Percentiles rank a stretch among this genome's conserved stretches.
These are phyloP conservation scores for Puma concolor DNA, from an alignment of 2,113 vertebrate species.

Conservation along the genomic window DNA sequence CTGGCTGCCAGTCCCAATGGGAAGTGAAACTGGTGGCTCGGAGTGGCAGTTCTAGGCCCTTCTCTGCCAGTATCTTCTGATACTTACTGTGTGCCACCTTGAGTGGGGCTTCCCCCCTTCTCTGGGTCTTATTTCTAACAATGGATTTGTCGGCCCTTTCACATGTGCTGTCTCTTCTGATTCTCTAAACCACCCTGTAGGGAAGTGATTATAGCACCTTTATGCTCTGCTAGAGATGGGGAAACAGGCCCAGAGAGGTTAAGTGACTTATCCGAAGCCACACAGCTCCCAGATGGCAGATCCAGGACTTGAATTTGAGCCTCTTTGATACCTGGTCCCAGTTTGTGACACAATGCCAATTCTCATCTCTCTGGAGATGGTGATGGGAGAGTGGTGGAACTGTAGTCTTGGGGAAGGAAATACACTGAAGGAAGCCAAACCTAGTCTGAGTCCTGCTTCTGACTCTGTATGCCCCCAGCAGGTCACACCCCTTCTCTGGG, in stretches of 20 bases:
- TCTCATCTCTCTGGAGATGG: background rate
- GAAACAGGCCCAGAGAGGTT: background rate
- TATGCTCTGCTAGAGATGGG: background rate
- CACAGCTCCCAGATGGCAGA: background rate
- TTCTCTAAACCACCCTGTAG: background rate
- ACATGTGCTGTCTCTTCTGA: background rate
- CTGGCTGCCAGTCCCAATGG: background rate
- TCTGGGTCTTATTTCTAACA: background rate
- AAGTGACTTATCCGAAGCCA: background rate
- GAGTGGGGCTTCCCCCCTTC: background rate
- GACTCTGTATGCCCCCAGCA: background rate
- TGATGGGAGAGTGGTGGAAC: background rate
- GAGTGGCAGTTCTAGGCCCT: background rate
- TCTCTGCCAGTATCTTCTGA: background rate
- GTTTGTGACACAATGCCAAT: background rate
- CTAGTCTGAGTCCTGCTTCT: background rate
- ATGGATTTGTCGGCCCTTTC: background rate
- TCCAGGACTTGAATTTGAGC: background rate
- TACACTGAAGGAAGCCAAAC: background rate
- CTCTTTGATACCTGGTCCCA: background rate
- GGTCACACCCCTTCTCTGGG: background rate
- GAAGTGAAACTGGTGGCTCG: background rate
- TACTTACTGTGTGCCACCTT: background rate
- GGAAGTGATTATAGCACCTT: background rate
- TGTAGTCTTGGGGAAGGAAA: background rate